These are phyloP conservation scores for Glareola pratincola DNA, from an alignment of 2,113 vertebrate species.

Conservation along the genomic window DNA sequence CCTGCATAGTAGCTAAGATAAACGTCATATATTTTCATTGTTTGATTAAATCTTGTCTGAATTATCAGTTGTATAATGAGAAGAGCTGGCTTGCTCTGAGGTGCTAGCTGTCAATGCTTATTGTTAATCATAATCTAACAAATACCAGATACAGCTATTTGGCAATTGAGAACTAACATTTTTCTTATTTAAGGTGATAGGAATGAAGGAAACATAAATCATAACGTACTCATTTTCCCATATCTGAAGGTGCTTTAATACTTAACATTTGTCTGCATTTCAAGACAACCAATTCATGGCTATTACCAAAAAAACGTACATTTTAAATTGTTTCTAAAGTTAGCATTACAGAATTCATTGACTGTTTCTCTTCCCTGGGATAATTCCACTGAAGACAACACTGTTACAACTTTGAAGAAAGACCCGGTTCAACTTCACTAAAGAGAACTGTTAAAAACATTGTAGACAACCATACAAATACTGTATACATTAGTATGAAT, in stretches of 20 bases:
- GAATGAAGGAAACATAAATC: constrained; percentile 69
- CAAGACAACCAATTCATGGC: background rate
- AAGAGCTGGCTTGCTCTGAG: constrained; percentile 18
- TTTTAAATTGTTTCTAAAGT: background rate
- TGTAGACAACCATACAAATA: background rate
- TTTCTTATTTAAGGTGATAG: constrained; percentile 70
- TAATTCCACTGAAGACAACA: background rate
- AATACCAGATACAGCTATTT: constrained; percentile 56
- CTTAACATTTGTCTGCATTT: constrained; percentile 54
- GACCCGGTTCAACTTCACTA: background rate
- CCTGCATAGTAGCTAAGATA: background rate
- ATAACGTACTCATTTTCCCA: constrained; percentile 31
- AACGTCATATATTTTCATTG: background rate
- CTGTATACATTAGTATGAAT: background rate
- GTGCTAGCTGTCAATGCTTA: constrained; percentile 33
- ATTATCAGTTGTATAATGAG: constrained; percentile 4
- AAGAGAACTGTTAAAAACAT: background rate
- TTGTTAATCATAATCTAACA: constrained; percentile 37
- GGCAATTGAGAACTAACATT: constrained; percentile 51
- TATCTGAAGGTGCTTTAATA: constrained; percentile 32
- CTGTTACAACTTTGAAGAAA: background rate
- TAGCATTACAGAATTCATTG: background rate
- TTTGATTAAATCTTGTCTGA: constrained; percentile 47
- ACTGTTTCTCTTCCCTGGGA: background rate
- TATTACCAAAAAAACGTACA: background rate